phyloP scores from a whole-genome alignment of 2,797 vertebrate genomes.

The Chiloscyllium punctatum region DNA sequence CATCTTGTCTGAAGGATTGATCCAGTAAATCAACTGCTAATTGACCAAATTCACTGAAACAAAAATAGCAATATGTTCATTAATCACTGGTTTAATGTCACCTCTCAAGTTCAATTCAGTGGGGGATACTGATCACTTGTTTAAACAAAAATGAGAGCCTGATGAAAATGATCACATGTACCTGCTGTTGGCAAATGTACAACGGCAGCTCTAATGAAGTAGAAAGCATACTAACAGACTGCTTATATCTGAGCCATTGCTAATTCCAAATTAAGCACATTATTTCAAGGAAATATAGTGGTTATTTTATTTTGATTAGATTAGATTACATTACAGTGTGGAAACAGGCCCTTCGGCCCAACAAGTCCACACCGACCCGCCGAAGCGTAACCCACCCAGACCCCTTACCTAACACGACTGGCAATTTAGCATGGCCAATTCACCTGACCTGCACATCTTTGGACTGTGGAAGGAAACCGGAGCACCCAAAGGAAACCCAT shows the following conservation, averaged over 20 bases:
- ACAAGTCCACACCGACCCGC: no score
- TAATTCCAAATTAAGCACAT: neutral
- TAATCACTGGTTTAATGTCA: neutral
- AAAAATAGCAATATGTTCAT: neutral
- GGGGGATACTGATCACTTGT: neutral
- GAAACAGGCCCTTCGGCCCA: no score
- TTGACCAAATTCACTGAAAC: slow-evolving; percentile 83
- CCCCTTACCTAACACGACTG: no score
- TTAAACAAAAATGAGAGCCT: neutral
- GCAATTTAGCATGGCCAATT: no score
- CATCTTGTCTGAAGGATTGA: slow-evolving; percentile 93
- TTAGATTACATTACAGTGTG: no score
- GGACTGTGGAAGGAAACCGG: no score
- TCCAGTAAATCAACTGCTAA: slow-evolving; percentile 91
- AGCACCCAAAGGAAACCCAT: no score
- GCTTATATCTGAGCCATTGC: neutral
- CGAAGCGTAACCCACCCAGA: no score
- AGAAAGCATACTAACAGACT: neutral
- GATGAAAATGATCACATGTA: neutral
- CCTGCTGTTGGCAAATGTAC: neutral
- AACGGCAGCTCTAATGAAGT: neutral
- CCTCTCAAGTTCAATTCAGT: neutral
- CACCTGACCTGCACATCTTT: no score
- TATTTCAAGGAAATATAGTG: neutral
- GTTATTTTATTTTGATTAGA: no score